Evolutionary conservation across 2,888 invertebrate species (phyloP), one percentile per base, ranked within the genome.

Genomic region (Arge pagana): DNA sequence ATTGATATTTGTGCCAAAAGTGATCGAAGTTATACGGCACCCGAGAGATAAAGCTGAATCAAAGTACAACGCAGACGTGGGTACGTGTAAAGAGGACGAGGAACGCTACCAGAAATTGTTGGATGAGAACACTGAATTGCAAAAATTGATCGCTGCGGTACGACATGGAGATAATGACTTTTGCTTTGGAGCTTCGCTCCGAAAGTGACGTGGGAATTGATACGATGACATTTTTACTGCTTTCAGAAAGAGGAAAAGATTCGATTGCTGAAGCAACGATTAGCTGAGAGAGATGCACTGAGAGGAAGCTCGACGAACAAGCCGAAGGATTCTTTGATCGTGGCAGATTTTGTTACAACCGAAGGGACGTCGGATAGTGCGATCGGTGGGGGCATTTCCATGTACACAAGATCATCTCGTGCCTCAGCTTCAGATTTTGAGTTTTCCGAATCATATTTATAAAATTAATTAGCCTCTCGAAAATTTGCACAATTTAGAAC

Each of bases 1-100:
- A 51, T 86, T 99, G 66, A 94, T 99, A 72, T 99, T 98, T 81
- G 90, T 96, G 70, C 98, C 98, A 63, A 99, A 99, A 86, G 95
- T 95, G 60, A 90, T 94, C 73, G 94, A 94, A 79, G 90, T 95
- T 55, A 88, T 93, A 65, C 83, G 90, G 58, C 92, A 94, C 79
- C 93, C 93, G 3, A 87, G 86, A 68, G 93, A 93, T 78, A 88
- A 93, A 67, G 88, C 88, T 42, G 93, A 93, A 77, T 92, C 87
- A 62, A 92, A 91, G 68, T 93, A 91, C 66, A 90, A 90, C 70
- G 90, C 91, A 3, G 92, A 93, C 64, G 84, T 85, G 21, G 87
- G 86, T 19, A 82, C 87, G 67, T 90, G 90, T 23, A 91, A 90
- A 64, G 96, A 96, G 68, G 96, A 97, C 68, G 97, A 98, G 73